These are phyloP conservation scores for Chaetodon trifasciatus DNA, from an alignment of 2,797 vertebrate species.

Conservation along the genomic window DNA sequence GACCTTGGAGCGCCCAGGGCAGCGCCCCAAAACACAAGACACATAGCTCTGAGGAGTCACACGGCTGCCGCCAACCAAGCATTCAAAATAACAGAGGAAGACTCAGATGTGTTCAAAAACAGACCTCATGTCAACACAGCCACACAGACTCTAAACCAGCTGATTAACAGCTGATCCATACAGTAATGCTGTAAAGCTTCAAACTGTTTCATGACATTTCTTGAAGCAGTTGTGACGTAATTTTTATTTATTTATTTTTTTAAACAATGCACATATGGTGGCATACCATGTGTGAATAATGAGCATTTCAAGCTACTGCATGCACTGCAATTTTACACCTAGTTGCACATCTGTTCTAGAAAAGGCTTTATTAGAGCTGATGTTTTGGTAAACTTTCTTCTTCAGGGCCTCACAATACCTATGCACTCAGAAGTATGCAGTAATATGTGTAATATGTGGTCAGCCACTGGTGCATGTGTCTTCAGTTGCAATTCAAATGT, in stretches of 20 bases:
- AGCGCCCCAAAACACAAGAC: constrained; percentile 27
- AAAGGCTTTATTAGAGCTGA: constrained; percentile 2
- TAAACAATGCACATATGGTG: constrained; percentile 38
- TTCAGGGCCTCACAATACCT: not conserved
- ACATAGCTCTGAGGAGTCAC: constrained; percentile 31
- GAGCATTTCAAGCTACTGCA: constrained; percentile 6
- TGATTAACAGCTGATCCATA: constrained; percentile 26
- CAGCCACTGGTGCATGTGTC: not conserved
- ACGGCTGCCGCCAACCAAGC: constrained; percentile 11
- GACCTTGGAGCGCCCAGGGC: constrained; percentile 22
- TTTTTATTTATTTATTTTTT: not conserved
- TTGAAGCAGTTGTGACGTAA: not conserved
- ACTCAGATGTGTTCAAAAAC: constrained; percentile 22
- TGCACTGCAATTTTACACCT: not conserved
- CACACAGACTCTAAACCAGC: constrained; percentile 9
- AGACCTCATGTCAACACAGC: not conserved
- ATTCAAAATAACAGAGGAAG: not conserved
- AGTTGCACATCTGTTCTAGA: not conserved
- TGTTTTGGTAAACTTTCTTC: not conserved
- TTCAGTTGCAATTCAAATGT: not conserved
- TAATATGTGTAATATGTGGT: not conserved
- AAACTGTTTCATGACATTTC: constrained; percentile 5
- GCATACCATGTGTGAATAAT: constrained; percentile 30
- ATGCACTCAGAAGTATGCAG: not conserved
- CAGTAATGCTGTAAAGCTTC: not conserved